A percentile compares a stretch with the other conserved stretches of the same genome.
phyloP scores from a whole-genome alignment of 2,888 invertebrate genomes.

The Rhodophaea formosa region DNA sequence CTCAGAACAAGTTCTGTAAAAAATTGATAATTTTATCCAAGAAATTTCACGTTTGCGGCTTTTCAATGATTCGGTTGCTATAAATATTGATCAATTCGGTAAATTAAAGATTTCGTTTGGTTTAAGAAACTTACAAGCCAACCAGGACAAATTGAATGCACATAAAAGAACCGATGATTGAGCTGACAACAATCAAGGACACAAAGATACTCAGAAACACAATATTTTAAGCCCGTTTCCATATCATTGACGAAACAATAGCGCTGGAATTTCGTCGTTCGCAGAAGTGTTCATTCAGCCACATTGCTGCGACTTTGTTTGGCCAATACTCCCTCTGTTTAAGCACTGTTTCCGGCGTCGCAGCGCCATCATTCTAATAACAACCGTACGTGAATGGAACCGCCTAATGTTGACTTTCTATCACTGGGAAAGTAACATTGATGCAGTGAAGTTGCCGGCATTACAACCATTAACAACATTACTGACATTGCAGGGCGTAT shows the following conservation, averaged over 20 bases:
- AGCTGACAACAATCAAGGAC: not conserved
- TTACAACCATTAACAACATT: constrained; percentile 62
- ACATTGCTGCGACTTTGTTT: constrained; percentile 56
- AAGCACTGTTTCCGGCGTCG: constrained; percentile 62
- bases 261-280: constrained; percentile 6
- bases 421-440: constrained; percentile 71
- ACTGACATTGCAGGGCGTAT: constrained; percentile 51
- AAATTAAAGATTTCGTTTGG: not conserved
- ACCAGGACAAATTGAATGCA: not conserved
- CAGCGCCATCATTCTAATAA: constrained; percentile 59
- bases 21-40: too few species aligned
- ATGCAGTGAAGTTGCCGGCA: constrained; percentile 52
- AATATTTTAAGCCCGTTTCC: not conserved
- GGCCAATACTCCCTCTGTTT: constrained; percentile 47
- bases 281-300: constrained; percentile 45
- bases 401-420: constrained; percentile 72
- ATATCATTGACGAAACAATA: constrained; percentile 8
- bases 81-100: too few species aligned
- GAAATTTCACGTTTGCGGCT: too few species aligned
- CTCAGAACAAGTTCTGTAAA: too few species aligned
- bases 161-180: not conserved
- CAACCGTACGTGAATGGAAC: constrained; percentile 61
- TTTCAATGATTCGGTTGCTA: too few species aligned
- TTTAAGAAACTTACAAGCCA: not conserved
- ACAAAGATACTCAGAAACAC: not conserved